These are phyloP conservation scores for Nothocercus julius DNA, from an alignment of 2,113 vertebrate species.

Conservation along the genomic window DNA sequence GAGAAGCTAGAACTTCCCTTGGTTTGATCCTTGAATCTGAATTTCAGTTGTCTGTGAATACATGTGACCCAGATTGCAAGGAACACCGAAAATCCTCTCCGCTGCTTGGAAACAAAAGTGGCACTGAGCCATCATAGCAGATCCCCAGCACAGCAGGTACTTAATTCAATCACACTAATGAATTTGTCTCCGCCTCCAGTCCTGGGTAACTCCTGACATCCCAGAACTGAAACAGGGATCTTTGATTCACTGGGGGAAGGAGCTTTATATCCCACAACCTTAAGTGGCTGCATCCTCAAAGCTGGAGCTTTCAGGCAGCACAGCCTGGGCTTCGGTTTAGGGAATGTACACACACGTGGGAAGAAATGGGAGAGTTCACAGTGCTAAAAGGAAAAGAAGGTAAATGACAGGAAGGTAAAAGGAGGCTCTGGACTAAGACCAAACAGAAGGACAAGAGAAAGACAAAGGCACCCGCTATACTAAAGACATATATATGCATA, in stretches of 20 bases:
- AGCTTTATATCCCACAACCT: not conserved
- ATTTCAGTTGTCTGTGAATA: not conserved
- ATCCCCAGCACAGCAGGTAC: slow-evolving; percentile 18
- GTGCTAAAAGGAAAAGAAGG: not conserved
- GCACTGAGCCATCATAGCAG: not conserved
- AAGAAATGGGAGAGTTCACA: not conserved
- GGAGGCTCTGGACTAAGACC: not conserved
- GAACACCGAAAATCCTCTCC: not conserved
- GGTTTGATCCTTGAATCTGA: slow-evolving; percentile 9
- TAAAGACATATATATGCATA: not conserved
- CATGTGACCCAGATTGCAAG: not conserved
- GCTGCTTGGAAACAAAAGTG: not conserved
- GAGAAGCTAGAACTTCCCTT: slow-evolving; percentile 14
- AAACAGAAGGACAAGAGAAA: not conserved
- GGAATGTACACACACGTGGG: not conserved
- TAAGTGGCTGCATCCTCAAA: not conserved
- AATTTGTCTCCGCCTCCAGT: not conserved
- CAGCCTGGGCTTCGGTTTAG: not conserved
- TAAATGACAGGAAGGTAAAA: not conserved
- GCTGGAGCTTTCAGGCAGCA: not conserved
- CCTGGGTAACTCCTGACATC: not conserved
- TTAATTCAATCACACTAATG: not conserved
- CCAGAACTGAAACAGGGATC: not conserved
- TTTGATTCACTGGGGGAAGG: not conserved
- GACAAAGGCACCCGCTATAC: not conserved